Base-by-base conservation (phyloP, 2,797 vertebrate genomes). In the Sebastolobus alascanus region DNA sequence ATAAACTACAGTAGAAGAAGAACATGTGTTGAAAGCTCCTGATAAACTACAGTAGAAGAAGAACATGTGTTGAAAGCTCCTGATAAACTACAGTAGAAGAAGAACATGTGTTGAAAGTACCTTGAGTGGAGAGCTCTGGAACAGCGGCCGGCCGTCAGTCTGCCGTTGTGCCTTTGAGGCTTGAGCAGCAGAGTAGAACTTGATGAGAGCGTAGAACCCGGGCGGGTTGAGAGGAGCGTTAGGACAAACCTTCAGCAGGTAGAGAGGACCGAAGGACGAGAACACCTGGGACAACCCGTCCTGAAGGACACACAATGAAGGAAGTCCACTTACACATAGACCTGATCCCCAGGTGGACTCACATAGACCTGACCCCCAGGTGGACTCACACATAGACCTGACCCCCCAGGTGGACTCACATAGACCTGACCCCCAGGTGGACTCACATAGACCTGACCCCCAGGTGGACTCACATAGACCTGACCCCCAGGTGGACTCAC, bases 221-320 rank as follows among this genome's bases (percentile, higher is more conserved):
- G 96, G 95, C 0, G 92, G 73, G 0, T 89, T 93, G 31, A 94
- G 92, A 0, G 91, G 80, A 0, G 96, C 94, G 1, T 96, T 96
- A 2, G 94, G 93, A 83, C 82, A 90, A 4, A 95, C 89, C 70
- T 95, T 95, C 52, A 97, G 27, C 0, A 96, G 94, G 88, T 96
- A 96, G 5, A 97, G 93, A 0, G 89, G 95, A 2, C 97, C 97
- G 31, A 97, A 97, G 1, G 75, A 75, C 10, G 96, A 96, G 84
- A 97, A 97, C 0, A 77, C 81, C 0, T 76, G 31, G n/a, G 80
- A 90, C 25, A 97, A 25, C 22, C 77, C 84, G 38, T 83, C 91
- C 97, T 97, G 85, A 1, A 73, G 31, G 25, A 43, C 8, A 10
- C 55, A 4, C 58, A 37, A 37, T 6, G 3, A 37, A 37, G 6